Evolutionary conservation across 2,113 vertebrate genomes (phyloP), one percentile per base, ranked within the genome.

Genomic region (Vulpes ferrilata): DNA sequence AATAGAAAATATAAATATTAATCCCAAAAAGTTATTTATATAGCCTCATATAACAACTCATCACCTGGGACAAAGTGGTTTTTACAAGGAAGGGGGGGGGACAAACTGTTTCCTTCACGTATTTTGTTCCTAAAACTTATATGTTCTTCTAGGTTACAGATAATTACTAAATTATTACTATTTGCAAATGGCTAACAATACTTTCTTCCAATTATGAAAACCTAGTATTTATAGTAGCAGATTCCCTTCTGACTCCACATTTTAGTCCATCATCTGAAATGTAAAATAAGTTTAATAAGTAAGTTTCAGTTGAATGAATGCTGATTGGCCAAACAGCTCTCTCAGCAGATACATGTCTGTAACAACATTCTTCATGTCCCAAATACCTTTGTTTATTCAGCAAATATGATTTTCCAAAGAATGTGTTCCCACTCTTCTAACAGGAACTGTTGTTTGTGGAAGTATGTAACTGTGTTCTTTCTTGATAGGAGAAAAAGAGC

Each of bases 121-220:
- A 53, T 53, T 23, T 83, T 78, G 43, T 90, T 38, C 59, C 69
- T 74, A 27, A 25, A 86, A 89, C 4, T 67, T 74, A 15, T 7
- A 89, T 78, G 85, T 93, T 79, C 71, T 82, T 82, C n/a, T 55
- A 43, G 13, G 23, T 81, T 65, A 94, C 1, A 96, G 48, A 60
- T 17, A 96, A 82, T 20, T 30, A 81, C 71, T 94, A 76, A 79
- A 64, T 80, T 43, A 78, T 12, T 65, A 35, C 30, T 38, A 76
- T 55, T 93, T 87, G 19, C 35, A 97, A 88, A 78, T 15, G 43
- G 35, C 38, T 83, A 93, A 89, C 9, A 80, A 79, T 62, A 89
- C 11, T 55, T 89, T 3, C 6, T 90, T 78, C 32, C 64, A 11
- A 32, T 92, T 38, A 48, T 57, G n/a, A 88, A 96, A 96, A 80